These are phyloP conservation scores for Eupithecia tripunctaria DNA, from an alignment of 2,888 invertebrate genomes.

Conservation along the genomic window DNA sequence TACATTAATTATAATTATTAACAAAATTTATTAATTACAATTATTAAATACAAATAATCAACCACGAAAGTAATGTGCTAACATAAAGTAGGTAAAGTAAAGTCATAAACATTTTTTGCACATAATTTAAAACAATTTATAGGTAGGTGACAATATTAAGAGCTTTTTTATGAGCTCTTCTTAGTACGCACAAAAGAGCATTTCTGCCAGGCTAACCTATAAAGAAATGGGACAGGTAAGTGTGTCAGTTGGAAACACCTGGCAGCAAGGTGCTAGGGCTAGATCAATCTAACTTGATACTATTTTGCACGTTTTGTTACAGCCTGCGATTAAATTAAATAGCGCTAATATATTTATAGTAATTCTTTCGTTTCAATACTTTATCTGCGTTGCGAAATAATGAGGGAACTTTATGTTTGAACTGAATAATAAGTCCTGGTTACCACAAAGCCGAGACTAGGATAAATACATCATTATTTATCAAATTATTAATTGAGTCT, in stretches of 20 bases:
- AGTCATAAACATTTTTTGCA: not conserved
- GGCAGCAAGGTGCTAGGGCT: conserved; percentile 58
- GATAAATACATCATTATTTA: not conserved
- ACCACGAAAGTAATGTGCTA: not conserved
- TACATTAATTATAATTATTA: too few relatives aligned
- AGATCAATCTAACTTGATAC: conserved; percentile 59
- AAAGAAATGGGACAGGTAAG: conserved; percentile 59
- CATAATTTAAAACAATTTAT: not conserved
- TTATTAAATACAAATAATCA: too few relatives aligned
- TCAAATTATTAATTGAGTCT: not conserved
- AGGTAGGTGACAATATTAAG: not conserved
- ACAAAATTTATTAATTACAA: too few relatives aligned
- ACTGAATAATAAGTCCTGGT: not conserved
- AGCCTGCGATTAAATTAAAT: not conserved
- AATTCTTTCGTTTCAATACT: not conserved
- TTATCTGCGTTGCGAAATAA: not conserved
- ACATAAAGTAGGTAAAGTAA: not conserved
- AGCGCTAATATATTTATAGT: not conserved
- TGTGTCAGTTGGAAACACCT: conserved; percentile 59
- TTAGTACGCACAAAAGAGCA: not conserved
- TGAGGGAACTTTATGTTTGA: not conserved
- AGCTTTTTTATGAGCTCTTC: not conserved
- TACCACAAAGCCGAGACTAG: not conserved
- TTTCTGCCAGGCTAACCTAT: conserved; percentile 9
- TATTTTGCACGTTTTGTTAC: conserved; percentile 23